These are phyloP conservation scores for Lepilemur ruficaudatus DNA, from an alignment of 2,797 vertebrate species.

Conservation along the genomic window DNA sequence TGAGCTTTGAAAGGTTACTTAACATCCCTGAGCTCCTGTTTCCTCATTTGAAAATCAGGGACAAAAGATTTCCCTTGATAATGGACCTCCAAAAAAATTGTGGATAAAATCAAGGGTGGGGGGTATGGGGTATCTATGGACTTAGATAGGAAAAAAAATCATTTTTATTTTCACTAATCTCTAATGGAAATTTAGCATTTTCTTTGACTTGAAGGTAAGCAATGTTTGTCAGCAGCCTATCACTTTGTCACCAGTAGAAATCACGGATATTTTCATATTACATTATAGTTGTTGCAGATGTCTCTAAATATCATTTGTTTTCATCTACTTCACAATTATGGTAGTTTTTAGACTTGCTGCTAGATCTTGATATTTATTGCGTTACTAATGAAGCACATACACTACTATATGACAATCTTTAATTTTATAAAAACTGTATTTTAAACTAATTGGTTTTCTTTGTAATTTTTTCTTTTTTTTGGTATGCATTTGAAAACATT, in stretches of 20 bases:
- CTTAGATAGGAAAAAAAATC: neutral
- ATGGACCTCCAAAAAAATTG: neutral
- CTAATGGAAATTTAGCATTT: neutral
- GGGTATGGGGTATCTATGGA: neutral
- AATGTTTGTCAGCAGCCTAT: neutral
- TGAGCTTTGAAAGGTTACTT: neutral
- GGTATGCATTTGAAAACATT: constrained; percentile 35
- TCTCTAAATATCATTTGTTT: neutral
- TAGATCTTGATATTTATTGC: constrained; percentile 26
- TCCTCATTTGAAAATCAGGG: neutral
- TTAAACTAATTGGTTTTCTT: constrained; percentile 48
- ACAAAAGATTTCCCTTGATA: neutral
- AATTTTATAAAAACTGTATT: constrained; percentile 53
- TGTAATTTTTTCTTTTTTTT: neutral
- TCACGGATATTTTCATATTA: neutral
- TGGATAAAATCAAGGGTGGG: neutral
- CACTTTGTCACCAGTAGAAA: neutral
- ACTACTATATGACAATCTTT: neutral
- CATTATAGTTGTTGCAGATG: neutral
- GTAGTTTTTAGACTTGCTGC: neutral
- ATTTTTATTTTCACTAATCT: neutral
- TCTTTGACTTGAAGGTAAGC: neutral
- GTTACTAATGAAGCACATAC: constrained; percentile 2
- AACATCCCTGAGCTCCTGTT: neutral
- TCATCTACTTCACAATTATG: neutral